A percentile compares a stretch with the other conserved stretches of the same genome.
Evolutionary conservation across 1,140 invertebrate species (phyloP).

Genomic region (Papilio helenus): DNA sequence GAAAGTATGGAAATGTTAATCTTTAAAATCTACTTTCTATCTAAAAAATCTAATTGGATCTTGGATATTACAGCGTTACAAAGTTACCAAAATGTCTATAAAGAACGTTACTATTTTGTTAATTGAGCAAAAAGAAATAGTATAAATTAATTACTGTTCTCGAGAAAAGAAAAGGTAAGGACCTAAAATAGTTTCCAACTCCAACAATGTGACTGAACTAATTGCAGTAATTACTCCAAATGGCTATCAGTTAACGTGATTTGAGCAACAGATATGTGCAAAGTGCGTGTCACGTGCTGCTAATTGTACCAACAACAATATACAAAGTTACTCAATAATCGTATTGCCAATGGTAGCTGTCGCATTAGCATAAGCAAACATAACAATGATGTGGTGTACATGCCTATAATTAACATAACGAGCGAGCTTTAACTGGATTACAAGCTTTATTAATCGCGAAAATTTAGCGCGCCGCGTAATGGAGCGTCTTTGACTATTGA

Average conservation of each 20-base stretch:
- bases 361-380: conserved; percentile 37
- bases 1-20: neutral
- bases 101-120: too few species aligned
- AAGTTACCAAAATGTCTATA: too few species aligned
- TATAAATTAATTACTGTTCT: neutral
- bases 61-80: too few species aligned
- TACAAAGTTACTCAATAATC: conserved; percentile 37
- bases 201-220: neutral
- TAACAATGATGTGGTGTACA: conserved; percentile 37
- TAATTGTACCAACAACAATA: conserved; percentile 25
- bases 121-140: neutral
- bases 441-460: conserved; percentile 58
- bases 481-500: conserved; percentile 41
- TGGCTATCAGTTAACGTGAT: conserved; percentile 27
- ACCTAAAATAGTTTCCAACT: neutral
- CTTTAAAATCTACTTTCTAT: too few species aligned
- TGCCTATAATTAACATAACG: conserved; percentile 43
- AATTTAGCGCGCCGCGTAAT: conserved; percentile 61
- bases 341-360: conserved; percentile 29
- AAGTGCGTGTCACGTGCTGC: conserved; percentile 12
- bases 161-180: neutral
- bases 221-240: conserved; percentile 5
- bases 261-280: conserved; percentile 4
- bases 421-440: conserved; percentile 65
- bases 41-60: neutral